Conservation (phyloP, 2,113 vertebrate genomes). For the Gasterosteus aculeatus region DNA sequence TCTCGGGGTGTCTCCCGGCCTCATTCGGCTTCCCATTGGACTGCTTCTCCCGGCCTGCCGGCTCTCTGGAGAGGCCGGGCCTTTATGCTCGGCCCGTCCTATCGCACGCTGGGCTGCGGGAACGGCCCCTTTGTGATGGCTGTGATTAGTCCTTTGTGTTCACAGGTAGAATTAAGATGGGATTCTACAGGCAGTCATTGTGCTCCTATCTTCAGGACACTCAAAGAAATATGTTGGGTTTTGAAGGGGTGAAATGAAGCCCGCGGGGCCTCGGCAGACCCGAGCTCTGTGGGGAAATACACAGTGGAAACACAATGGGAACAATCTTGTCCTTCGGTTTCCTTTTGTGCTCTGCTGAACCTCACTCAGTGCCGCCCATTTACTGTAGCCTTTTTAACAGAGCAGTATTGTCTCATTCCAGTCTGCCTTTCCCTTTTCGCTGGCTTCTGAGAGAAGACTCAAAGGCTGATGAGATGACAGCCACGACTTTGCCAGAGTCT, state of each 20-base stretch:
- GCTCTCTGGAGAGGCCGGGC: conserved; percentile 64
- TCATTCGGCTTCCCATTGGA: conserved; percentile 58
- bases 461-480: conserved; percentile 75
- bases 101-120: conserved; percentile 71
- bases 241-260: conserved; percentile 81
- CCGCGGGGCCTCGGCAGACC: conserved; percentile 74
- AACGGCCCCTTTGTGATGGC: conserved; percentile 79
- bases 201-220: conserved; percentile 80
- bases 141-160: conserved; percentile 84
- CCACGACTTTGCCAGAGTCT: conserved; percentile 78
- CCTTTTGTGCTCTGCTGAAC: conserved; percentile 79
- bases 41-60: conserved; percentile 41
- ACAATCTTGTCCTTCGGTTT: conserved; percentile 82
- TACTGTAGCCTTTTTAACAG: conserved; percentile 72
- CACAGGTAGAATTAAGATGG: conserved; percentile 84
- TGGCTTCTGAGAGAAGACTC: conserved; percentile 71
- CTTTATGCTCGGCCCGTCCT: conserved; percentile 71
- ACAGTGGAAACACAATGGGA: conserved; percentile 79
- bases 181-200: conserved; percentile 81
- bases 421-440: conserved; percentile 65
- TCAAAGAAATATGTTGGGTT: conserved; percentile 78
- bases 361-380: conserved; percentile 76
- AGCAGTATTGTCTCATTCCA: conserved; percentile 69
- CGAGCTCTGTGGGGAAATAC: conserved; percentile 80
- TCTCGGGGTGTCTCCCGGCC: conserved; percentile 66